Evolutionary conservation across 1,140 invertebrate species (phyloP), one percentile per base, ranked within the genome.

Genomic region (Leptopilina boulardi): DNA sequence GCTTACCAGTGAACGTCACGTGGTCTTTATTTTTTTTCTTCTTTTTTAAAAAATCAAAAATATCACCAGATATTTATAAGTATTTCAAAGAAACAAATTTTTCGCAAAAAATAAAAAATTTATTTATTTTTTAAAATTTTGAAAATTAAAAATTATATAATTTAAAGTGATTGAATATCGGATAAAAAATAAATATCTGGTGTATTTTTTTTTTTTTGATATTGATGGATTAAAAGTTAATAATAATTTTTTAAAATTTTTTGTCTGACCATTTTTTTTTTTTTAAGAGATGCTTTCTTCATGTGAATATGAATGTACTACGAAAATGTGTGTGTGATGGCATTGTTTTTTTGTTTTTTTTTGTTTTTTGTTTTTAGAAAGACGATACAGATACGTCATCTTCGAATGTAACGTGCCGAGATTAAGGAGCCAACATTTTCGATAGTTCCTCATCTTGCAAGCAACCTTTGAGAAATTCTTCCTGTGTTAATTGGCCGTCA

Each of bases 381-480:
- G 59, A 66, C 59, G 59, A 66, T n/a, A 66, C 59, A 66, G 59
- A 66, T 6, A 66, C 59, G 59, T 66, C 59, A 30, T 66, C 59
- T 74, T 78, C 79, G 78, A 80, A 78, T 23, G 77, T 81, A 44
- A 84, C 79, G 75, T 81, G 82, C 81, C 76, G 80, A 81, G 89
- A 93, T 96, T 97, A 97, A 92, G 97, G 96, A 82, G 96, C 96
- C 83, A 98, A 92, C 96, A 98, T 98, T 91, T 98, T 98, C 74
- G 97, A 98, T 47, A 99, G 93, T 87, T 98, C 97, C 91, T 98
- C 98, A 89, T 99, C 99, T 89, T 99, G 97, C 85, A 99, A 94
- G 90, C 99, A 99, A 66, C 99, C 99, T 90, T 99, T 98, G 30
- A 99, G 95, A 92, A 99, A 99, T 92, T 99, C 99, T 79, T 99